Base-by-base conservation (phyloP, 2,113 vertebrate species). In the Paradoxurus hermaphroditus region DNA sequence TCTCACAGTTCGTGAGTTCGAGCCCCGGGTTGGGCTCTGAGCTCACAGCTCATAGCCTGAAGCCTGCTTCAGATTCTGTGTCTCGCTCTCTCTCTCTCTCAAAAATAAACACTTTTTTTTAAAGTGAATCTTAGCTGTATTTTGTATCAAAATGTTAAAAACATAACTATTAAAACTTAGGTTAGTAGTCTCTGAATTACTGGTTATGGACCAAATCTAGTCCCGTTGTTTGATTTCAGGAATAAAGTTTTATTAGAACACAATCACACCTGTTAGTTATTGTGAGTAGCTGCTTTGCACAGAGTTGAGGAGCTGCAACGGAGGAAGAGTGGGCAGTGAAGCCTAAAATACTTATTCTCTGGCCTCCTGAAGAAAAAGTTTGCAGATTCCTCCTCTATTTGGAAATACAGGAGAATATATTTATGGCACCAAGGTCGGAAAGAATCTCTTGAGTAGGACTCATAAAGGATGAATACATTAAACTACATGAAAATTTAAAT, bases 221-320 rank as follows among this genome's bases (percentile, higher is more conserved):
- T 2, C 41, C 41, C 19, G 46, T 46, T 2, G 13, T 39, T 27
- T 88, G 51, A 49, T 83, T 70, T 72, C 86, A 36, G 67, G 39
- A 93, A 84, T 94, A 75, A 97, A 79, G 62, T 72, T 77, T 94
- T 87, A 73, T 1, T 63, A 46, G 83, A 62, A 53, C 53, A 31
- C 23, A 44, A 63, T 36, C 75, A 86, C 13, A 31, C 29, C 29
- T 75, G 73, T 51, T 44, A 39, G 18, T 46, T 59, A 62, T 29
- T 53, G 18, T 51, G 84, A 41, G 3, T 2, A 36, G 65, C 65
- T 93, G 16, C 56, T 63, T 59, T 49, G 34, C 39, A 21, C 73
- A 95, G 44, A 67, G 27, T 19, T 44, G 29, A 94, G 49, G 6
- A 53, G 51, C 16, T 56, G 31, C 85, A 65, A 79, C 1, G 70